These are phyloP conservation scores for Caenorhabditis latens DNA, from an alignment of 1,140 invertebrate genomes.

Conservation along the genomic window DNA sequence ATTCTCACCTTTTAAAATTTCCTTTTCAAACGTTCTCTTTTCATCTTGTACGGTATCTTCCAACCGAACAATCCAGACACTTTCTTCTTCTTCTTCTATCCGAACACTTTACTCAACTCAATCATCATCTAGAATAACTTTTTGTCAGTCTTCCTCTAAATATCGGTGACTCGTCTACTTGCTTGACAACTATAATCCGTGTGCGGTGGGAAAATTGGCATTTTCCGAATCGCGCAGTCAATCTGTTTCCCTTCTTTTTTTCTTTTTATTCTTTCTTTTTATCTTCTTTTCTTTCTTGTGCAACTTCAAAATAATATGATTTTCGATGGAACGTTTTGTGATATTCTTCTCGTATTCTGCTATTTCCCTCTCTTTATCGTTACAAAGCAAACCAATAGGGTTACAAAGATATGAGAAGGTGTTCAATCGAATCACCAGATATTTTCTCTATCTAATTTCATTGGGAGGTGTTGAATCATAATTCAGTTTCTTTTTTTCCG, in stretches of 20 bases:
- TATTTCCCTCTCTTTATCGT: background rate
- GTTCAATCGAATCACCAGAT: no score
- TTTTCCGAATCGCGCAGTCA: constrained; percentile 48
- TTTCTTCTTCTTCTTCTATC: background rate
- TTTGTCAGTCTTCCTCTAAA: background rate
- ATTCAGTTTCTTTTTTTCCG: no score
- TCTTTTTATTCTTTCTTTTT: background rate
- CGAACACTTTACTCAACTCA: background rate
- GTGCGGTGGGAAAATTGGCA: constrained; percentile 39
- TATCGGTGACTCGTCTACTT: constrained; percentile 3
- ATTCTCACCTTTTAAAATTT: background rate
- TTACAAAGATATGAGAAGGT: no score
- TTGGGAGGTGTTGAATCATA: no score
- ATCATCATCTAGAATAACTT: constrained; percentile 15
- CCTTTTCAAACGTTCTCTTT: no score
- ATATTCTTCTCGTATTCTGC: background rate
- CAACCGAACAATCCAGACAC: background rate
- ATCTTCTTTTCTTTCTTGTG: background rate
- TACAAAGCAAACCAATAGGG: no score
- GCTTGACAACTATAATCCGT: constrained; percentile 48
- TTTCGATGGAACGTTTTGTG: background rate
- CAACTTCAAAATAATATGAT: constrained; percentile 23
- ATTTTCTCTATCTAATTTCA: no score
- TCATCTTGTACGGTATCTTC: no score
- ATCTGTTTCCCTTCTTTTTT: constrained; percentile 34